Evolutionary conservation across 2,888 invertebrate genomes (phyloP).

Genomic region (Melinaea menophilus): DNA sequence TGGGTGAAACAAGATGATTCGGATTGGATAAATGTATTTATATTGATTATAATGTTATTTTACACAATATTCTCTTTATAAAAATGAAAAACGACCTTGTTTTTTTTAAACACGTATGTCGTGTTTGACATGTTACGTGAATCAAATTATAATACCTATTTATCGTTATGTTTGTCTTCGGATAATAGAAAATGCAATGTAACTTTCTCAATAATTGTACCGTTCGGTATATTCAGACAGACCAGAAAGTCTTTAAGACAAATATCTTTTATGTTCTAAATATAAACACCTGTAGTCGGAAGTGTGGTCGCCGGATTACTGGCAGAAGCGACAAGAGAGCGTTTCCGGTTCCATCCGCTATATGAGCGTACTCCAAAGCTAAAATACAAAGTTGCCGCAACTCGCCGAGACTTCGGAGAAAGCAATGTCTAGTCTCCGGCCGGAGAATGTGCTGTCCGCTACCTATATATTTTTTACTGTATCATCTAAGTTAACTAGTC

Average conservation of each 20-base stretch:
- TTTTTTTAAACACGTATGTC: no score
- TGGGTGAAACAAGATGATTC: no score
- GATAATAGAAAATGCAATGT: no score
- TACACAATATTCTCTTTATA: no score
- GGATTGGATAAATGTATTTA: no score
- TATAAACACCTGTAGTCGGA: conserved; percentile 55
- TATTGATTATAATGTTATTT: no score
- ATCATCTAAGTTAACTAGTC: neutral
- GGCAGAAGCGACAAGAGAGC: conserved; percentile 55
- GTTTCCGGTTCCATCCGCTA: conserved; percentile 59
- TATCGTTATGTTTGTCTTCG: no score
- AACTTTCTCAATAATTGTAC: no score
- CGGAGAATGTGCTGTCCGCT: conserved; percentile 59
- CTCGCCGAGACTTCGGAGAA: conserved; percentile 54
- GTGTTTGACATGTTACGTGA: no score
- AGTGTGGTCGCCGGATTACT: conserved; percentile 54
- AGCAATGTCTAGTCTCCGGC: conserved; percentile 50
- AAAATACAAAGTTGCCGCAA: conserved; percentile 53
- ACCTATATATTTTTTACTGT: conserved; percentile 39
- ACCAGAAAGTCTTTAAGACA: neutral
- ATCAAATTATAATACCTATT: no score
- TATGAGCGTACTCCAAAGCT: conserved; percentile 60
- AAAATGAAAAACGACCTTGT: no score
- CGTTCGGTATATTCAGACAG: no score
- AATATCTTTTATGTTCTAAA: neutral